These are phyloP conservation scores for Pseudomyrmex flavicornis DNA, from an alignment of 1,140 invertebrate species.

Conservation along the genomic window DNA sequence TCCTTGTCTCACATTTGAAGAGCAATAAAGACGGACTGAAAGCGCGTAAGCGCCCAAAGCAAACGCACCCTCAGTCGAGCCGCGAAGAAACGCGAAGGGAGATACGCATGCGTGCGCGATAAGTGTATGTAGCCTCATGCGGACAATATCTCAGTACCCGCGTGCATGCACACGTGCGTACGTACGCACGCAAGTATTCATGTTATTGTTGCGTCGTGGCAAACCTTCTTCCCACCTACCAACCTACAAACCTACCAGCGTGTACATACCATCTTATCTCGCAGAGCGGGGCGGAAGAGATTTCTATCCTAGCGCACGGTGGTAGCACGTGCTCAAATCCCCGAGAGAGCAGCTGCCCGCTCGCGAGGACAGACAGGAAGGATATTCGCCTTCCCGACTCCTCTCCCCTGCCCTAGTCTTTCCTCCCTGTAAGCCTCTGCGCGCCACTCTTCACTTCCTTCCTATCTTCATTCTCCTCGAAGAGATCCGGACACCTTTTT, in stretches of 20 bases:
- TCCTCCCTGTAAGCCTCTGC: too few species aligned
- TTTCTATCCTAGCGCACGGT: slow-evolving; percentile 67
- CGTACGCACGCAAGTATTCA: not conserved
- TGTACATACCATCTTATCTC: slow-evolving; percentile 16
- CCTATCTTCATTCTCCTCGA: slow-evolving; percentile 60
- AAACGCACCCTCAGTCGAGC: not conserved
- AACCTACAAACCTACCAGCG: slow-evolving; percentile 60
- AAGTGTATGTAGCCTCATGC: slow-evolving; percentile 36
- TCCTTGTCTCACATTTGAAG: too few species aligned
- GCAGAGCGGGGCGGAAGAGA: not conserved
- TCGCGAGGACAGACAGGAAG: slow-evolving; percentile 68
- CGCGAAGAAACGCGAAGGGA: slow-evolving; percentile 48
- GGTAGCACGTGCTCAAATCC: slow-evolving; percentile 84
- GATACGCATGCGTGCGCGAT: slow-evolving; percentile 72
- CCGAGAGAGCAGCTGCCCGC: slow-evolving; percentile 75
- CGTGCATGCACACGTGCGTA: slow-evolving; percentile 37
- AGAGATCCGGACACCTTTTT: slow-evolving; percentile 14
- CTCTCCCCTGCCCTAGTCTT: slow-evolving; percentile 2
- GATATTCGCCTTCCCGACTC: slow-evolving; percentile 71
- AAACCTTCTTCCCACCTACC: slow-evolving; percentile 65
- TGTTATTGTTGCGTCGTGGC: not conserved
- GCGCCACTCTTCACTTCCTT: slow-evolving; percentile 65
- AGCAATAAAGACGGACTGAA: too few species aligned
- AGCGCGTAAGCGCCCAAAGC: too few species aligned
- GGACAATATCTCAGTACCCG: slow-evolving; percentile 24